Percentiles rank a stretch among this genome's conserved stretches.
phyloP scores from a whole-genome alignment of 1,140 invertebrate species.

The Nylanderia fulva region DNA sequence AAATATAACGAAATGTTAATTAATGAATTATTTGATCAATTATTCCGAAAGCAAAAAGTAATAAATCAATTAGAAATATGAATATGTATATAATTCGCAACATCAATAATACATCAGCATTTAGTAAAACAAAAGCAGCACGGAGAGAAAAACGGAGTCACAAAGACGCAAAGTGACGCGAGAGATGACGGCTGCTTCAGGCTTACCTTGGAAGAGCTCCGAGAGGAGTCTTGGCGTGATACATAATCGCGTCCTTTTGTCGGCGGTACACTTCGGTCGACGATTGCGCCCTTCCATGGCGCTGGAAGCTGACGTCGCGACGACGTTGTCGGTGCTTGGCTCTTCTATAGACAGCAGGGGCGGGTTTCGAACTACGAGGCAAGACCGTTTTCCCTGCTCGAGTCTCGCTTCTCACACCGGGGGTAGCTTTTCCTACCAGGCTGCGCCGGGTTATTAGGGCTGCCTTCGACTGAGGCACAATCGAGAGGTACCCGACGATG shows the following conservation, averaged over 20 bases:
- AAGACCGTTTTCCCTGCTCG: slow-evolving; percentile 67
- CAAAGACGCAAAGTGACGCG: slow-evolving; percentile 15
- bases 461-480: slow-evolving; percentile 80
- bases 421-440: slow-evolving; percentile 66
- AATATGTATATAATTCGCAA: neutral
- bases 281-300: slow-evolving; percentile 70
- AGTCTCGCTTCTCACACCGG: slow-evolving; percentile 68
- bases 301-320: slow-evolving; percentile 54
- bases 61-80: neutral
- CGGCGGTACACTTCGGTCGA: slow-evolving; percentile 60
- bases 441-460: slow-evolving; percentile 74
- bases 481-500: slow-evolving; percentile 77
- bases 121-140: neutral
- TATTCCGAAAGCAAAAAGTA: too few species aligned
- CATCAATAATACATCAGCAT: neutral
- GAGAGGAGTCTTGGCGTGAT: slow-evolving; percentile 1
- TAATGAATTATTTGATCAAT: neutral
- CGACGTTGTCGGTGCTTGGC: slow-evolving; percentile 18
- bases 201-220: slow-evolving; percentile 17
- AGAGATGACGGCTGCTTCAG: neutral
- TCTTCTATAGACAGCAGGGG: slow-evolving; percentile 69
- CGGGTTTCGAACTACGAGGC: slow-evolving; percentile 66
- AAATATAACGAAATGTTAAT: neutral
- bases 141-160: neutral
- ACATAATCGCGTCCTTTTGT: slow-evolving; percentile 70